These are phyloP conservation scores for Drosophila ustulata DNA, from an alignment of 2,888 invertebrate genomes.

Conservation along the genomic window DNA sequence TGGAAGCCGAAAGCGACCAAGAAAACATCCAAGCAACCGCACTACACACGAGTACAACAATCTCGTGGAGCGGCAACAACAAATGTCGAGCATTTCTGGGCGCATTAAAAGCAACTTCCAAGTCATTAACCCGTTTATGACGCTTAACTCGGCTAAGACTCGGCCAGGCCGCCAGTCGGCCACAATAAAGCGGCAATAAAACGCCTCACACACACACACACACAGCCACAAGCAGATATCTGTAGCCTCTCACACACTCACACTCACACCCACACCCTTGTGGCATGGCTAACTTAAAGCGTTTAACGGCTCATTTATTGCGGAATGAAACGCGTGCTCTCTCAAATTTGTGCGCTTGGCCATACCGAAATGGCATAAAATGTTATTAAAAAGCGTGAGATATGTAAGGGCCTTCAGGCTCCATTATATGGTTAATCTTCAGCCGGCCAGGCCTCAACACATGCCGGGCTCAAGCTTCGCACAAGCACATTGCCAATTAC, in stretches of 20 bases:
- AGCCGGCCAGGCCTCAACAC: conserved; percentile 45
- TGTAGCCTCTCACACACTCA: conserved; percentile 22
- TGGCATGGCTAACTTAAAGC: conserved; percentile 64
- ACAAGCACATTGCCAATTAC: conserved; percentile 44
- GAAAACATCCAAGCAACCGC: conserved; percentile 11
- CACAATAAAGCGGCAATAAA: conserved; percentile 78
- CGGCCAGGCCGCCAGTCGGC: conserved; percentile 51
- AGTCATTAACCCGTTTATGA: conserved; percentile 82
- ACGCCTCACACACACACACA: conserved; percentile 48
- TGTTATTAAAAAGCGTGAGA: conserved; percentile 67
- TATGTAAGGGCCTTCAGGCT: conserved; percentile 21
- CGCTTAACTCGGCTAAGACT: conserved; percentile 74
- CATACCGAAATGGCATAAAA: conserved; percentile 56
- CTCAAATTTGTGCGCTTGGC: conserved; percentile 38
- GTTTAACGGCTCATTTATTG: conserved; percentile 80
- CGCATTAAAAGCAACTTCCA: conserved; percentile 78
- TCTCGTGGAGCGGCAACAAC: conserved; percentile 22
- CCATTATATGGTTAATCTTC: conserved; percentile 70
- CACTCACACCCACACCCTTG: conserved; percentile 18
- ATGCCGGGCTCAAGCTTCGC: conserved; percentile 2
- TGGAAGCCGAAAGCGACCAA: conserved; percentile 19
- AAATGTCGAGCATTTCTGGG: conserved; percentile 50
- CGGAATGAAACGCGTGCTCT: conserved; percentile 41
- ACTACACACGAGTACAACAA: conserved; percentile 8
- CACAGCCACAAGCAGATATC: conserved; percentile 6